Conservation (phyloP, 2,113 vertebrate species). For the Erinaceus europaeus region DNA sequence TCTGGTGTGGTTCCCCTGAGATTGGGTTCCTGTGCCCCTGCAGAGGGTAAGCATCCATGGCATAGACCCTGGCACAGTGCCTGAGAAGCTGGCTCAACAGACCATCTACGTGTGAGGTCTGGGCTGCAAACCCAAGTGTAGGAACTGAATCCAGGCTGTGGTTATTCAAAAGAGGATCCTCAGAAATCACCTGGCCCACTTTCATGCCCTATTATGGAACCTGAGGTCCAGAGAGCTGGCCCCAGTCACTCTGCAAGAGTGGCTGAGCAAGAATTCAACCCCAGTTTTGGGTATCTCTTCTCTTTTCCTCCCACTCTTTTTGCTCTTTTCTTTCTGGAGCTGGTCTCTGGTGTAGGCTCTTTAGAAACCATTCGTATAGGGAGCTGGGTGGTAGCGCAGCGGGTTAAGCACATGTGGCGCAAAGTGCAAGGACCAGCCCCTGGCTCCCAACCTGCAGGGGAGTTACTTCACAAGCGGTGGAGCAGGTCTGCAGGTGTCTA, state of each 20-base stretch:
- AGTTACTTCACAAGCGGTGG: no score
- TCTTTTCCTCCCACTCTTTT: neutral
- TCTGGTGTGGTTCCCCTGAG: neutral
- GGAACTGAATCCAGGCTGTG: neutral
- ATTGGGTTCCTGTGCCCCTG: neutral
- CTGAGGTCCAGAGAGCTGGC: neutral
- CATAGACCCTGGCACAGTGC: neutral
- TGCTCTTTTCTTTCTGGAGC: neutral
- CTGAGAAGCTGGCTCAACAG: neutral
- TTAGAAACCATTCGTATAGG: no score
- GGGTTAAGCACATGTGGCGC: no score
- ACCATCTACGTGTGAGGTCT: neutral
- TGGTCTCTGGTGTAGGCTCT: no score
- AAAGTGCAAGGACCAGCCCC: no score
- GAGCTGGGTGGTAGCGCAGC: no score
- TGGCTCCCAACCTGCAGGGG: no score
- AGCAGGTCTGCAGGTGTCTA: no score
- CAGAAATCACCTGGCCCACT: neutral
- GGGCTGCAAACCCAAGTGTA: neutral
- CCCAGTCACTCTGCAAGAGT: neutral
- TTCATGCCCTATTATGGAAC: neutral
- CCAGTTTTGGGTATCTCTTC: neutral
- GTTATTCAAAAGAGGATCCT: neutral
- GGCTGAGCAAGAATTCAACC: neutral
- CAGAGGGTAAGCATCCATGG: fast-evolving